These are phyloP conservation scores for Crotalus horridus DNA, from an alignment of 2,113 vertebrate genomes.

Conservation along the genomic window DNA sequence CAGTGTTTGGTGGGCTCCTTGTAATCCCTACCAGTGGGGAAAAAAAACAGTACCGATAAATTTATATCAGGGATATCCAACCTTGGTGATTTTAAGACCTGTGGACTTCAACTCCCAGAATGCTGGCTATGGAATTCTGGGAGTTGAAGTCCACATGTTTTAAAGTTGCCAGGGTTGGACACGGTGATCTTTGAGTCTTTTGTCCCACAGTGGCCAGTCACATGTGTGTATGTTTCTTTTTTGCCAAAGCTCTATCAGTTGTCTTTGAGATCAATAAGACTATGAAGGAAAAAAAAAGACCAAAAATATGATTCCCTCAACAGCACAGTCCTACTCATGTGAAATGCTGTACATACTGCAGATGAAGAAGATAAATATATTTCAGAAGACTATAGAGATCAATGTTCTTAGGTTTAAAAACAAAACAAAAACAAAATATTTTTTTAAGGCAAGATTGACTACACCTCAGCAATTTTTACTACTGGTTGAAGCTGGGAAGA, in stretches of 20 bases:
- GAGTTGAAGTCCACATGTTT: background rate
- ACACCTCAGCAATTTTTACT: background rate
- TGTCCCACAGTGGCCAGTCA: background rate
- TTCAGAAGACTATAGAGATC: background rate
- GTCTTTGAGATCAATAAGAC: background rate
- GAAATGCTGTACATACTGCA: background rate
- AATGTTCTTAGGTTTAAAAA: background rate
- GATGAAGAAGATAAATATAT: background rate
- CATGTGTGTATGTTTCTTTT: background rate
- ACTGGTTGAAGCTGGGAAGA: background rate
- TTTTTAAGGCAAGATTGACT: background rate
- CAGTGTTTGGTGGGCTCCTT: background rate
- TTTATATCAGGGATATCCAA: background rate
- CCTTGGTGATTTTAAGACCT: background rate
- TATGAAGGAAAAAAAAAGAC: background rate
- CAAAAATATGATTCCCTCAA: background rate
- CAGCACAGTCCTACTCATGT: background rate
- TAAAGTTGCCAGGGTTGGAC: background rate
- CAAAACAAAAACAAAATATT: background rate
- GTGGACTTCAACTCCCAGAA: background rate
- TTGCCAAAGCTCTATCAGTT: background rate
- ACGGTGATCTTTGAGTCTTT: background rate
- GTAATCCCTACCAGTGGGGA: background rate
- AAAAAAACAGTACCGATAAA: background rate
- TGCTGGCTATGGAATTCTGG: background rate